phyloP scores from a whole-genome alignment of 1,140 invertebrate genomes.

The Notospermus geniculatus region DNA sequence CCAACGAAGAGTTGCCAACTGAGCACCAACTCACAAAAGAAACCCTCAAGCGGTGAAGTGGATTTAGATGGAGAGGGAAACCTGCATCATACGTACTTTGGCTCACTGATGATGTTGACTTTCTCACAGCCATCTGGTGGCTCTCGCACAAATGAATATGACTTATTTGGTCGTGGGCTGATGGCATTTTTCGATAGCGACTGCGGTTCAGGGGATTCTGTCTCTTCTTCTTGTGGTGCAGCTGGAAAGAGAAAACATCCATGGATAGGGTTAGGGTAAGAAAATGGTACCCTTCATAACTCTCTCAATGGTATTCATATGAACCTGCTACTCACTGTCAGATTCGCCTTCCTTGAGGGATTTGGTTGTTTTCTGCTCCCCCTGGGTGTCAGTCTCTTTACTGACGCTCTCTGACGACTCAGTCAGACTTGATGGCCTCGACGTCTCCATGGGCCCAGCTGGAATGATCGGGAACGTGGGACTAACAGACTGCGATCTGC shows the following conservation, averaged over 20 bases:
- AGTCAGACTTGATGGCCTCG: constrained; percentile 61
- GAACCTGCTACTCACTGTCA: constrained; percentile 1
- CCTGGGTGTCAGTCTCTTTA: constrained; percentile 9
- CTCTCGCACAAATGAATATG: constrained; percentile 69
- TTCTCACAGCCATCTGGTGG: constrained; percentile 87
- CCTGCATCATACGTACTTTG: too few species aligned
- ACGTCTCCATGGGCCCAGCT: constrained; percentile 60
- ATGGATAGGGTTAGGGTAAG: too few species aligned
- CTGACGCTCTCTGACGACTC: constrained; percentile 25
- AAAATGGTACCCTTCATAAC: too few species aligned
- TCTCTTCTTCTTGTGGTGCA: too few species aligned
- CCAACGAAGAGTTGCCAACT: too few species aligned
- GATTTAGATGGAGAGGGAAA: too few species aligned
- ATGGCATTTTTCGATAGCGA: constrained; percentile 60
- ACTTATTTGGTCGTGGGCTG: constrained; percentile 79
- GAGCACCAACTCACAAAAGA: too few species aligned
- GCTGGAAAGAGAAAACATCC: too few species aligned
- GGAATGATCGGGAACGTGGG: constrained; percentile 61
- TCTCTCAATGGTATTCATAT: too few species aligned
- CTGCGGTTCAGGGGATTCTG: constrained; percentile 29
- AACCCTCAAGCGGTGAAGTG: too few species aligned
- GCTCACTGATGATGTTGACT: constrained; percentile 66
- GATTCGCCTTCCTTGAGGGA: not conserved
- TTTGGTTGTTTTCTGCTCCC: not conserved
- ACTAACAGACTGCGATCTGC: constrained; percentile 43